phyloP scores from a whole-genome alignment of 1,140 invertebrate genomes.

The Dendrolimus punctatus region DNA sequence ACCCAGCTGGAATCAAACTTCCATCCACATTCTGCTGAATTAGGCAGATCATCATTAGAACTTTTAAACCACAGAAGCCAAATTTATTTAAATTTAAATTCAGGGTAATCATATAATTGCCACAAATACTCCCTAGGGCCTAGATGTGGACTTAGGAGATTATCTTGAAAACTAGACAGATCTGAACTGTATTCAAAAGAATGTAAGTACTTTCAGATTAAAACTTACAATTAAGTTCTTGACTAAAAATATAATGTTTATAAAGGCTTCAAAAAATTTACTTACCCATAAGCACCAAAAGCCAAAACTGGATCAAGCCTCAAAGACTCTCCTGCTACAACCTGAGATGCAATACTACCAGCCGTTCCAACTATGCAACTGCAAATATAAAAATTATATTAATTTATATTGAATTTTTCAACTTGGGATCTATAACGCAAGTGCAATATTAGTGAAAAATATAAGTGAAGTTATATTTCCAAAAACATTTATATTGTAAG shows the following conservation, averaged over 20 bases:
- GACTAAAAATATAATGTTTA: neutral
- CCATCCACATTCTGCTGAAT: too few relatives aligned
- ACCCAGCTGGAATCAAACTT: too few relatives aligned
- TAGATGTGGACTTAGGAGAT: too few relatives aligned
- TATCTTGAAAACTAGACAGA: neutral
- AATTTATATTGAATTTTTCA: neutral
- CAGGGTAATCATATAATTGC: too few relatives aligned
- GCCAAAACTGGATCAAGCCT: constrained; percentile 77
- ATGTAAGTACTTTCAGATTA: neutral
- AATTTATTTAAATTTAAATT: too few relatives aligned
- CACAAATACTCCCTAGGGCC: too few relatives aligned
- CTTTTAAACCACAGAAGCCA: too few relatives aligned
- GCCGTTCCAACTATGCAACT: constrained; percentile 76
- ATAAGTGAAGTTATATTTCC: too few relatives aligned
- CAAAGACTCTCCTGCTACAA: constrained; percentile 72
- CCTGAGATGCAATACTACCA: constrained; percentile 78
- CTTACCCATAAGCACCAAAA: constrained; percentile 81
- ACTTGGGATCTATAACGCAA: too few relatives aligned
- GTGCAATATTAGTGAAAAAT: too few relatives aligned
- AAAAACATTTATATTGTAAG: too few relatives aligned
- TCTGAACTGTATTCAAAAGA: neutral
- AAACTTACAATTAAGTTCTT: neutral
- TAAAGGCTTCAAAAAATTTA: neutral
- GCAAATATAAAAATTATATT: constrained; percentile 26
- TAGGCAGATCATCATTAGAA: too few relatives aligned